Conservation (phyloP, 2,888 invertebrate genomes). For the Xiphydria camelus region DNA sequence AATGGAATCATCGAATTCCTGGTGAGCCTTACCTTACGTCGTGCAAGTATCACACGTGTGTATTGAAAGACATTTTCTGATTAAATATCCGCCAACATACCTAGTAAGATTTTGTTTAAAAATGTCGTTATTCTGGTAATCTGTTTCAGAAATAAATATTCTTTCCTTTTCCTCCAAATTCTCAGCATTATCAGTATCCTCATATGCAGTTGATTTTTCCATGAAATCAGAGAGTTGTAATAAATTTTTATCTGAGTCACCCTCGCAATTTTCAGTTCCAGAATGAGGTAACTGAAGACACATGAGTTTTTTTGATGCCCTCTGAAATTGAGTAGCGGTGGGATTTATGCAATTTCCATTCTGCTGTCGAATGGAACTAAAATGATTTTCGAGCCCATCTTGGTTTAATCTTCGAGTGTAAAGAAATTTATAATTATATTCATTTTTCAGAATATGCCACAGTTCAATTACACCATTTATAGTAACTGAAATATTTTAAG, state of each 20-base stretch:
- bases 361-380: conserved; percentile 19
- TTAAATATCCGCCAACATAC: conserved; percentile 14
- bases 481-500: conserved; percentile 22
- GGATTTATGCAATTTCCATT: conserved; percentile 18
- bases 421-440: too few relatives aligned
- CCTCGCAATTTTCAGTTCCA: conserved; percentile 16
- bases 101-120: conserved; percentile 10
- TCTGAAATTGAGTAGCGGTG: conserved; percentile 18
- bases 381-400: conserved; percentile 13
- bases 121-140: conserved; percentile 7
- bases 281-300: conserved; percentile 15
- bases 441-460: too few relatives aligned
- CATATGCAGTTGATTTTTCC: too few relatives aligned
- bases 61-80: conserved; percentile 12
- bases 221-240: too few relatives aligned
- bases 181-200: conserved; percentile 11
- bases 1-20: conserved; percentile 11
- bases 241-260: too few relatives aligned
- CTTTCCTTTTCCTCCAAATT: too few relatives aligned
- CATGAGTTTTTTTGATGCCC: conserved; percentile 12
- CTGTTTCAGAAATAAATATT: neutral
- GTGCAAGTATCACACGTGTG: conserved; percentile 10
- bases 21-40: conserved; percentile 7
- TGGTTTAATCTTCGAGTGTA: too few relatives aligned
- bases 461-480: conserved; percentile 25